Evolutionary conservation across 2,797 vertebrate genomes (phyloP), one percentile per base, ranked within the genome.

Genomic region (Gymnothorax reevesii): DNA sequence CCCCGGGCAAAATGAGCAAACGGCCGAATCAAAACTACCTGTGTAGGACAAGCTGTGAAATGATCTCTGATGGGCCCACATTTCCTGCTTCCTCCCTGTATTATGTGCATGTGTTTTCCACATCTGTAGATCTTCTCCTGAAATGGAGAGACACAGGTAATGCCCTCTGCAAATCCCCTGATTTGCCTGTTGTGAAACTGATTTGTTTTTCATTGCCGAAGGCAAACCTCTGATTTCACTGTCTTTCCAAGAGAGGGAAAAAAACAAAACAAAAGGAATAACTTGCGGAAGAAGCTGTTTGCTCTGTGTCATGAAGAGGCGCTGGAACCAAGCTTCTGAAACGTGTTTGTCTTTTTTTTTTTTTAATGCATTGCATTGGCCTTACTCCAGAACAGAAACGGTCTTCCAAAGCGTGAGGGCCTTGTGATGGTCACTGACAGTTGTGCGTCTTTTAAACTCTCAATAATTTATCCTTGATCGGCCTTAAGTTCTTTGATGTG

Each of bases 131-230:
- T 22, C 15, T 80, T 49, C 52, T 80, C 1, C 52, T 55, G 13
- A 8, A 33, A 80, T 80, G 77, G 49, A 20, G 49, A n/a, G 77
- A 80, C 52, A 54, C 20, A 79, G 75, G 20, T 54, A 80, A 55
- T n/a, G 52, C 52, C 52, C 77, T 54, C 77, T n/a, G 54, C 55
- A 42, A 42, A 77, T 77, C 42, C 77, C 52, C 77, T 55, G 77
- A 80, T 80, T 80, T 80, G 77, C 77, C 77, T 80, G 77, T 55
- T 80, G 52, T 0, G 77, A 80, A 80, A 55, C 49, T 52, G 77
- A 80, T 80, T 80, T 80, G 77, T 80, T 80, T 80, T 80, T 80
- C 13, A 33, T 22, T 22, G 49, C 77, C 42, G 5, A 52, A 80
- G 52, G 77, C 77, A 80, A 80, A 55, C 17, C 77, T 54, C 49